These are phyloP conservation scores for Arvicanthis niloticus DNA, from an alignment of 2,113 vertebrate genomes.

Conservation along the genomic window DNA sequence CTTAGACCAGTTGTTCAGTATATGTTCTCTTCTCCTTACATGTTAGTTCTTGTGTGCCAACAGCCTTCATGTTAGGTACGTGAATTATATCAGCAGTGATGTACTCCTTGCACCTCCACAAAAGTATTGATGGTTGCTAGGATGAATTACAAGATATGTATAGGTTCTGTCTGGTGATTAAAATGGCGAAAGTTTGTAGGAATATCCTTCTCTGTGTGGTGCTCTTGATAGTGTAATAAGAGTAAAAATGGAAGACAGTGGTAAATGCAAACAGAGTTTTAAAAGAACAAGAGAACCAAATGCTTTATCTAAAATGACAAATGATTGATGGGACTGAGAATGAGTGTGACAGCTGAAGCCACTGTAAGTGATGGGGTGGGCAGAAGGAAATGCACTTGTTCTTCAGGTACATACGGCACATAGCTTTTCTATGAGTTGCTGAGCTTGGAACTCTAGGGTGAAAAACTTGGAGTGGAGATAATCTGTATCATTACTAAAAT, in stretches of 20 bases:
- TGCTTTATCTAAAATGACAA: neutral
- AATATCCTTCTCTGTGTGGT: neutral
- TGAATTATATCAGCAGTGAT: no score
- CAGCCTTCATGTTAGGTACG: neutral
- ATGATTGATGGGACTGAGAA: neutral
- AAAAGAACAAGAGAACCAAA: neutral
- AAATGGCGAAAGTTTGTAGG: neutral
- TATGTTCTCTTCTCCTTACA: neutral
- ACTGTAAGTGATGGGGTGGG: neutral
- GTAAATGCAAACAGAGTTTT: neutral
- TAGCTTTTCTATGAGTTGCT: neutral
- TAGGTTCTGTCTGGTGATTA: neutral
- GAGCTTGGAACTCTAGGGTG: neutral
- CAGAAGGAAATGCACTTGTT: neutral
- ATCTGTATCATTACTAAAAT: neutral
- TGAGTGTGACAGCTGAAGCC: neutral
- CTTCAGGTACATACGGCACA: neutral
- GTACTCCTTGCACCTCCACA: neutral
- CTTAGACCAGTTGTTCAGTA: neutral
- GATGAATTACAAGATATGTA: neutral
- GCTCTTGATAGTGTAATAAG: neutral
- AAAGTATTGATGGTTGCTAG: neutral
- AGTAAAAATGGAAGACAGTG: neutral
- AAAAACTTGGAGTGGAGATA: neutral
- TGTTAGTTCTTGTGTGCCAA: neutral